Evolutionary conservation across 2,797 vertebrate genomes (phyloP), one percentile per base, ranked within the genome.

Genomic region (Chrysolophus pictus): DNA sequence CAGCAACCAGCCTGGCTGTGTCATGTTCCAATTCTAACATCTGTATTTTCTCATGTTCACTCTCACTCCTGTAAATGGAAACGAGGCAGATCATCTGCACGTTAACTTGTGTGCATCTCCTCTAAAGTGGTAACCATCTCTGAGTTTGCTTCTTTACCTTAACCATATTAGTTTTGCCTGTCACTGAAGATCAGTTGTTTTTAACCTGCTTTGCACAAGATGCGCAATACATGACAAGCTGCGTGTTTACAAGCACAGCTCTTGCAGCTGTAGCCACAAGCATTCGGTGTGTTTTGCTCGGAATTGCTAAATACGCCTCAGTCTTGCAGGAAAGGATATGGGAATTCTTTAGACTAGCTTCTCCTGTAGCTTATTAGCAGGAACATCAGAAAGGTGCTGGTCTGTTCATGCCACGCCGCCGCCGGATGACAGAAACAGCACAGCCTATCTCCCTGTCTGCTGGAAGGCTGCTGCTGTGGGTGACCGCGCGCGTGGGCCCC

Each of bases 21-120:
- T 97, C 97, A 55, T 97, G 96, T 82, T 98, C 97, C 91, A 98
- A 86, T 80, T 98, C 97, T 21, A 98, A 97, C 53, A 78, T 97
- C 91, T 97, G 96, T 15, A 98, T 90, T 58, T 95, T 90, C 59
- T 44, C 42, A 44, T 96, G 97, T 33, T 97, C 96, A 72, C 81
- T 90, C 24, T 97, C 92, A 55, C 90, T 88, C 89, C 98, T 98
- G 76, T 37, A 84, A 51, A 87, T 10, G 33, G 59, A 76, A 93
- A 76, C 7, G 0, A 1, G n/a, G 31, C 75, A 51, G 33, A 41
- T 41, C 13, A 47, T 26, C 17, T 31, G 7, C 19, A 53, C 9
- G 10, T 58, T 37, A 42, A 15, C 60, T 24, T 37, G 14, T 37
- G 33, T 22, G 41, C 17, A 35, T 28, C n/a, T 58, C 44, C 24